Conservation (phyloP, 53 echinoderm and acorn worm species). For the Luidia sarsii region DNA sequence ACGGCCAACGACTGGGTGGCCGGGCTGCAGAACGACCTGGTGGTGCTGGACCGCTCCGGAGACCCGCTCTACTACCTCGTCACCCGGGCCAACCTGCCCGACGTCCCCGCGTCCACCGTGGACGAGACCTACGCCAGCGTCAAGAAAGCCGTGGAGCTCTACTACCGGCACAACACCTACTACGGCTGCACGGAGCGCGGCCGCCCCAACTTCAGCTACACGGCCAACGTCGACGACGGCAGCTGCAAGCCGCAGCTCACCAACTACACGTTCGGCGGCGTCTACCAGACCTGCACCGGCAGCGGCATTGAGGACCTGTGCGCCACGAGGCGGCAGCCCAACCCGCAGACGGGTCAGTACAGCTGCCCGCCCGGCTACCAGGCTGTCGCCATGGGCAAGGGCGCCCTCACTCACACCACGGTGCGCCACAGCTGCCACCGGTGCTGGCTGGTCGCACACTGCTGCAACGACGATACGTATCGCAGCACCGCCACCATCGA, state of each 20-base stretch:
- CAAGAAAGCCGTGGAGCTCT: constrained; percentile 42
- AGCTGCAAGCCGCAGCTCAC: constrained; percentile 27
- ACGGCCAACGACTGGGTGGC: constrained; percentile 44
- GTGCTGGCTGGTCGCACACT: constrained; percentile 7
- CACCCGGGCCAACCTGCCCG: constrained; percentile 43
- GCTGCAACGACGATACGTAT: constrained; percentile 34
- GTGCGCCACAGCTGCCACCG: constrained; percentile 25
- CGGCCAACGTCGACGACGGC: constrained; percentile 47
- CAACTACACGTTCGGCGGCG: constrained; percentile 59
- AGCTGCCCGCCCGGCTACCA: constrained; percentile 42
- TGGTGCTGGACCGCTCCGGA: constrained; percentile 32
- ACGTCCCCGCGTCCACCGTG: constrained; percentile 38
- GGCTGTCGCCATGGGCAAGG: constrained; percentile 25
- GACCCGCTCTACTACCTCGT: constrained; percentile 51
- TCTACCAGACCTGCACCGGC: constrained; percentile 44
- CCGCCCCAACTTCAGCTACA: constrained; percentile 54
- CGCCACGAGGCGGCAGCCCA: constrained; percentile 20
- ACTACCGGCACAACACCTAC: constrained; percentile 55
- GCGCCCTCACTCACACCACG: constrained; percentile 14
- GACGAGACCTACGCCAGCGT: constrained; percentile 27
- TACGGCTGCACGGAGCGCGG: constrained; percentile 38
- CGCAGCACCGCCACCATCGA: constrained; percentile 25
- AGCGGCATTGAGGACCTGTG: constrained; percentile 31
- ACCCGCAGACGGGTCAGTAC: constrained; percentile 39
- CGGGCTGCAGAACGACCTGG: constrained; percentile 44